Percentiles rank a stretch among this genome's conserved stretches.
Conservation (phyloP, 1,140 invertebrate species). For the Globodera rostochiensis region DNA sequence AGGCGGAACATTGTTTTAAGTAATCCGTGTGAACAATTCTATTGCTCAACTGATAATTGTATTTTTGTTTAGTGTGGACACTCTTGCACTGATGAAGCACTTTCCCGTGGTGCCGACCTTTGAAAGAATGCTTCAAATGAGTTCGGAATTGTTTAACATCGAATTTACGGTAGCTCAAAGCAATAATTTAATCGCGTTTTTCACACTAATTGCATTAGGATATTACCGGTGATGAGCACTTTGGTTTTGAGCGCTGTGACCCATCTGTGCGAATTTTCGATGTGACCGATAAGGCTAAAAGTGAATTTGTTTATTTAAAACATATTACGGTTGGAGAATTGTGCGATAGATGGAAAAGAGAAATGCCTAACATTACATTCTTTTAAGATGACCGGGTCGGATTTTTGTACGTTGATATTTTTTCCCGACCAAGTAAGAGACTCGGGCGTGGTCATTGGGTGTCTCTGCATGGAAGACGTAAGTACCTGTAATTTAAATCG, state of each 20-base stretch:
- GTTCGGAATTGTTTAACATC: conserved; percentile 50
- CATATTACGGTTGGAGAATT: no score
- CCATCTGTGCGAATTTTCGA: conserved; percentile 57
- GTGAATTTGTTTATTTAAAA: conserved; percentile 21
- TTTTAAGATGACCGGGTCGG: conserved; percentile 58
- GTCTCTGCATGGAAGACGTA: conserved; percentile 56
- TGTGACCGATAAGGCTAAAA: conserved; percentile 48
- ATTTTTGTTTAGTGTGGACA: conserved; percentile 53
- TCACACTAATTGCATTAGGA: conserved; percentile 39
- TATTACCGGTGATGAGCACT: conserved; percentile 37
- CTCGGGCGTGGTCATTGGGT: conserved; percentile 48
- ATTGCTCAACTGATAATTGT: neutral
- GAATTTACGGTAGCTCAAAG: conserved; percentile 41
- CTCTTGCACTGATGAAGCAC: conserved; percentile 62
- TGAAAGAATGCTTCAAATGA: conserved; percentile 44
- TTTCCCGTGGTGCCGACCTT: conserved; percentile 65
- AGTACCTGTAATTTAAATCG: conserved; percentile 20
- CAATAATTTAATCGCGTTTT: neutral
- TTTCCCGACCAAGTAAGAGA: conserved; percentile 52
- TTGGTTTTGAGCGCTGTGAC: conserved; percentile 54
- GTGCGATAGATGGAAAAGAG: no score
- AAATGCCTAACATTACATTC: conserved; percentile 25
- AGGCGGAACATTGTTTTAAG: conserved; percentile 61
- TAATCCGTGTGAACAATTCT: conserved; percentile 6
- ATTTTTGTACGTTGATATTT: conserved; percentile 61